Evolutionary conservation across 2,797 vertebrate genomes (phyloP), one percentile per base, ranked within the genome.

Genomic region (Eulemur albifrons): DNA sequence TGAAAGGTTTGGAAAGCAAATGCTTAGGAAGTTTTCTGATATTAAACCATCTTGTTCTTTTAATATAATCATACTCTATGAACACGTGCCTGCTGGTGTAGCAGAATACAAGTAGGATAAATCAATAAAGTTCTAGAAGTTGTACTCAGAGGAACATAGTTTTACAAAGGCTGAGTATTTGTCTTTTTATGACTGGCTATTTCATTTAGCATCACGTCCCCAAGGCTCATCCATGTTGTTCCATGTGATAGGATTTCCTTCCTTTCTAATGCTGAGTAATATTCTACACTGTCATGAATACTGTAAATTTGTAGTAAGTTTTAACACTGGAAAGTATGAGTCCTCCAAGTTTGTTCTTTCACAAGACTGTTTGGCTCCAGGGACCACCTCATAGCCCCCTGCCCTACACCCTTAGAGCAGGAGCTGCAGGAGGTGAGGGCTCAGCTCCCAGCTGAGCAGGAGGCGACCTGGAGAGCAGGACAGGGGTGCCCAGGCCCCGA

Each of bases 161-260:
- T 97, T 94, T 97, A 96, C 91, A 98, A 93, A 97, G 98, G 98
- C 96, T 93, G 97, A 98, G 40, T 6, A 40, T 40, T 40, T 40
- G 40, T 40, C 40, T 40, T 40, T 40, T 40, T 40, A 40, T 5
- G 25, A 63, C 45, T 57, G 48, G 79, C 4, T 57, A 63, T 65
- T 65, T 79, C 27, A 90, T 23, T 69, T 10, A 81, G 89, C 4
- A 70, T 15, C 65, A 50, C 12, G 2, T 52, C 91, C 15, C 61
- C 52, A 59, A 80, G 27, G 32, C 50, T 63, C 61, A 83, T n/a
- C 48, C 69, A 38, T 35, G 27, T 7, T 89, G 23, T 38, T 30
- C 69, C 59, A 45, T 27, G 6, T 63, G 43, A 86, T 52, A 65
- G 14, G 45, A 88, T 38, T 70, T 21, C 67, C 59, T 50, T 77